Evolutionary conservation across 2,797 vertebrate species (phyloP), one percentile per base, ranked within the genome.

Genomic region (Aulostomus chinensis): DNA sequence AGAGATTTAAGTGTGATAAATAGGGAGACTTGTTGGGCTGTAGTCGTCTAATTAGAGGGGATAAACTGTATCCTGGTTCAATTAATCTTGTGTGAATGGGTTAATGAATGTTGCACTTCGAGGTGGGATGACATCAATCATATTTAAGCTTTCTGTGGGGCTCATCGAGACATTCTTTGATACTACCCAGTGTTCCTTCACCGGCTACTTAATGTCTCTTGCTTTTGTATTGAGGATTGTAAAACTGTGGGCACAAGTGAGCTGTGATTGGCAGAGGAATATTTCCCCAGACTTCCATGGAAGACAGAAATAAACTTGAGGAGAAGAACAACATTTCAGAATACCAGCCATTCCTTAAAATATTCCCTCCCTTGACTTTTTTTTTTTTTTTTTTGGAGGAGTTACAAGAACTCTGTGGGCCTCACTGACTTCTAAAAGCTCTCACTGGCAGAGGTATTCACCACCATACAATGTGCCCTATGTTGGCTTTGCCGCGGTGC

Each of bases 311-410:
- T 81, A 87, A 77, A 79, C 81, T 75, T 40, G 64, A 58, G 68
- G 60, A 72, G 63, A 59, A 75, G 78, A 89, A 86, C 69, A 87
- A 83, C 76, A 83, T 82, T 80, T 73, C 31, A 59, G 58, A 87
- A 90, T 90, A 86, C 87, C 83, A 78, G 52, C 69, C 73, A 89
- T 92, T 87, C 88, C 83, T 73, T 25, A 31, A 65, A 67, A 52
- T 8, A 42, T 65, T 81, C 71, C 85, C 85, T 86, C 80, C 84
- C 84, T 70, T 65, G 17, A 37, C 22, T 33, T 68, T 76, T 48
- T 26, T 9, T 21, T 20, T 17, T 30, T 58, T 41, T 32, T 37
- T 46, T 64, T 33, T 15, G 36, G 26, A 55, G 47, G 46, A 58
- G 35, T 74, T 71, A 33, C n/a, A 68, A 61, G 55, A 78, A 75